A percentile compares a stretch with the other conserved stretches of the same genome.
These are phyloP conservation scores for Paratilapia polleni DNA, from an alignment of 2,113 vertebrate species.

Conservation along the genomic window DNA sequence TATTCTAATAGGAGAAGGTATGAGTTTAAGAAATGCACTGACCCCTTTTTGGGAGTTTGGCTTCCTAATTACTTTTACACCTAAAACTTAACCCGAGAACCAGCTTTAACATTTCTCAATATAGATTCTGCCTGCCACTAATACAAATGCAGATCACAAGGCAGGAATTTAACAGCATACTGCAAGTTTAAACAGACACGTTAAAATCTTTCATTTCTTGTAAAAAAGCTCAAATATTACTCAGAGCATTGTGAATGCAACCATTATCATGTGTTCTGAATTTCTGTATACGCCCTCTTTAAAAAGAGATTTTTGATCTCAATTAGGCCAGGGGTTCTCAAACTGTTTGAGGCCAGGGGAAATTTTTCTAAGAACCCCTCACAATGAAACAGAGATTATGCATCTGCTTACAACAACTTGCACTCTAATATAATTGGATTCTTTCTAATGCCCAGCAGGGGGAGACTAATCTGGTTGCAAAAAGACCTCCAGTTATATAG, in stretches of 20 bases:
- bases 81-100: not conserved
- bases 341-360: not conserved
- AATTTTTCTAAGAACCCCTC: not conserved
- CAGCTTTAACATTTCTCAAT: not conserved
- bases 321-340: not conserved
- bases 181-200: not conserved
- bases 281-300: not conserved
- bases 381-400: too few species aligned
- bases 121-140: not conserved
- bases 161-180: not conserved
- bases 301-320: fast-evolving
- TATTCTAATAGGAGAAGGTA: not conserved
- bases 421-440: too few species aligned
- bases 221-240: not conserved
- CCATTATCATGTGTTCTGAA: not conserved
- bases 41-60: slow-evolving; percentile 30
- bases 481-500: not conserved
- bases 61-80: not conserved
- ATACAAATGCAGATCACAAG: too few species aligned
- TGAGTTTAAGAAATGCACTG: not conserved
- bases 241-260: not conserved
- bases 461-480: not conserved
- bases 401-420: too few species aligned
- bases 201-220: too few species aligned
- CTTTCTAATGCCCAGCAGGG: not conserved